These are phyloP conservation scores for Drosophila paramelanica DNA, from an alignment of 2,888 invertebrate species.

Conservation along the genomic window DNA sequence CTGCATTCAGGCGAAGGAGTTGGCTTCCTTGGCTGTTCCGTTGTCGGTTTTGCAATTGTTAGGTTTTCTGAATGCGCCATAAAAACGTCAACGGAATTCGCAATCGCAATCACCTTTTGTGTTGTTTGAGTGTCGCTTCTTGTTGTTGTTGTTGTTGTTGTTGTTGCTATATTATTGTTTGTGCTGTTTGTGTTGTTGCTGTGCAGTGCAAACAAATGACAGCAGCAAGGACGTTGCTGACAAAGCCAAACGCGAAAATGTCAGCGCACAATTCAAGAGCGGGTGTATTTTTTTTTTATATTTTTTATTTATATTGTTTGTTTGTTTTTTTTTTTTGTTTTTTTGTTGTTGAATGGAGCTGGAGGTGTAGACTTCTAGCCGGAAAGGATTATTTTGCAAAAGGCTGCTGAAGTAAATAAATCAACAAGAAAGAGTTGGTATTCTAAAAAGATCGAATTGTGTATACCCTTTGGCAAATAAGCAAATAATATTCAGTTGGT, in stretches of 20 bases:
- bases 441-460: background rate
- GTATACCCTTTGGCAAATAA: conserved; percentile 15
- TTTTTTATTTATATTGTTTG: background rate
- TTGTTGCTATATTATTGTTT: conserved; percentile 14
- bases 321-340: conserved; percentile 8
- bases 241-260: conserved; percentile 79
- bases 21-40: conserved; percentile 46
- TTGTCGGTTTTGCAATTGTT: conserved; percentile 66
- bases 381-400: conserved; percentile 74
- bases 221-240: conserved; percentile 79
- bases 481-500: too few relatives aligned
- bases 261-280: conserved; percentile 64
- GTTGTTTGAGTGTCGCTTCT: conserved; percentile 66
- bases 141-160: conserved; percentile 26
- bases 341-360: background rate
- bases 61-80: conserved; percentile 73
- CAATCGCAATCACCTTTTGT: conserved; percentile 81
- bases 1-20: conserved; percentile 60
- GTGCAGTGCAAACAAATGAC: conserved; percentile 76
- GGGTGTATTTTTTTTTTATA: conserved; percentile 1
- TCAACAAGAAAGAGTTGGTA: conserved; percentile 27
- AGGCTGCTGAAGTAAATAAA: conserved; percentile 45
- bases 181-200: conserved; percentile 34
- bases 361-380: conserved; percentile 50
- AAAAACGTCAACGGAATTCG: conserved; percentile 78